Base-by-base conservation (phyloP, 2,797 vertebrate genomes). In the Furcifer pardalis region DNA sequence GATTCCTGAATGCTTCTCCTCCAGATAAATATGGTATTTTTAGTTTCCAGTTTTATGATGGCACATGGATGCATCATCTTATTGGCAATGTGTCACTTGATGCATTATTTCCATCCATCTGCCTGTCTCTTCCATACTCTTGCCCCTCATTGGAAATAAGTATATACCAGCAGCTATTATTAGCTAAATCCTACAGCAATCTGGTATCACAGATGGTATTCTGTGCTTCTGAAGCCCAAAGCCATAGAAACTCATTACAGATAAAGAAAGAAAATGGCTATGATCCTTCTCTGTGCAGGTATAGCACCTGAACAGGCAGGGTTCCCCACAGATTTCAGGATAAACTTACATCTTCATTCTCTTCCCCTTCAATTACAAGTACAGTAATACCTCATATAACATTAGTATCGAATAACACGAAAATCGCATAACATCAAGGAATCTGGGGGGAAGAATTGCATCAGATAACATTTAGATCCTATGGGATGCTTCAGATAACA, bases 101-200 rank as follows among this genome's bases (percentile, higher is more conserved):
- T 92, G 88, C 87, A 79, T 95, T 93, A 89, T 94, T 92, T 95
- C 92, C 92, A 92, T 62, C 84, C 86, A 88, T 96, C 94, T 96
- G 96, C 89, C 89, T 93, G 90, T 94, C 93, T 94, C 87, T 85
- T 86, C 90, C 91, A 89, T 74, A 81, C 79, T 93, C 7, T 27
- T 91, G 91, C 91, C 91, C 93, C 91, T 95, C 90, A 90, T 91
- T 94, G 92, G 86, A 91, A 92, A 87, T 90, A 88, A 71, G 89
- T 91, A 88, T 89, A 89, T 87, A 94, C 93, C 94, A 92, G 92
- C 87, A 92, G 89, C 94, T 96, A 95, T 96, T 96, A 95, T 95
- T 96, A 96, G 92, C 90, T 30, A 86, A 93, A 92, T 94, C 93
- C 93, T 94, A 87, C 90, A 92, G 90, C 94, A 93, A 91, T 92